Evolutionary conservation across 2,797 vertebrate genomes (phyloP), one percentile per base, ranked within the genome.

Genomic region (Microhierax caerulescens): DNA sequence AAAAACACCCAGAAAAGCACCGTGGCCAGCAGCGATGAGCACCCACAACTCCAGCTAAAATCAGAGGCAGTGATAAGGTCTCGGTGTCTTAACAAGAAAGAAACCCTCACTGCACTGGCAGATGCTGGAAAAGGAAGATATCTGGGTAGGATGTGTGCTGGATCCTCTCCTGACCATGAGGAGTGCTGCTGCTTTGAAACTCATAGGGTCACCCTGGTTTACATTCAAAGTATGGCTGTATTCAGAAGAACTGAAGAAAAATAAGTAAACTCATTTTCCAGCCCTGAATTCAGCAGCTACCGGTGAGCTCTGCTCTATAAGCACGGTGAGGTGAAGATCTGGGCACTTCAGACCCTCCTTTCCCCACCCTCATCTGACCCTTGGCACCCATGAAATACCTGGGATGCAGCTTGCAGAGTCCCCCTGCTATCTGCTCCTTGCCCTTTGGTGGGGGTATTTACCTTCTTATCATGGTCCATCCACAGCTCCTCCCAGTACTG

Each of bases 371-470:
- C 27, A 9, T 3, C 19, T 32, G 34, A 57, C 36, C 32, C 57
- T 30, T 5, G 1, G 56, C 37, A 19, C 53, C 45, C 41, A 27
- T 1, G 0, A 23, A 7, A 28, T 2, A 10, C 12, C 30, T 1
- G 0, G 30, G 57, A 21, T 10, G 51, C 67, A 39, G 72, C 43
- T 9, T 36, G 18, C 27, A 6, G 59, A 21, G 39, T 9, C 20
- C 64, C 34, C 5, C 7, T 22, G 50, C 54, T 21, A 25, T 8
- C 51, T 41, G 28, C 63, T 51, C 5, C 48, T 32, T 5, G 23
- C 8, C 7, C 34, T 27, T 30, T 21, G 4, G 9, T 34, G 7
- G 11, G 10, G 41, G 39, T 30, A n/a, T 57, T n/a, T 48, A 65
- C 67, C 30, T 73, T 56, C n/a, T 51, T 68, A 45, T 28, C 34